phyloP scores from a whole-genome alignment of 2,888 invertebrate genomes.

The Rhaphigaster nebulosa region DNA sequence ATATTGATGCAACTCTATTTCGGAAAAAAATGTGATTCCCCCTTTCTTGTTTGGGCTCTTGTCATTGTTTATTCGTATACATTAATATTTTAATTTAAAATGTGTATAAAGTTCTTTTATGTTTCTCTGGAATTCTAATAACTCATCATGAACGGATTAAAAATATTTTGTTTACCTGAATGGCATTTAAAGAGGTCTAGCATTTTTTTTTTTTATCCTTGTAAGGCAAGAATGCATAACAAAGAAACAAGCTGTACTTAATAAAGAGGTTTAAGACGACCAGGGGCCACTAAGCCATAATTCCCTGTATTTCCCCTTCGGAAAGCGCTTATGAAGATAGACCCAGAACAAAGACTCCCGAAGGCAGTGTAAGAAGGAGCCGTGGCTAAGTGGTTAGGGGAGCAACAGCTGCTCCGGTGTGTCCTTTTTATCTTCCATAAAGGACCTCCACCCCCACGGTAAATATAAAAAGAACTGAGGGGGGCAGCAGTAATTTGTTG shows the following conservation, averaged over 20 bases:
- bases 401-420: constrained; percentile 63
- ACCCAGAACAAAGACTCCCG: neutral
- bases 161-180: neutral
- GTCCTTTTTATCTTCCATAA: constrained; percentile 63
- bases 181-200: neutral
- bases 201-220: neutral
- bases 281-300: constrained; percentile 1
- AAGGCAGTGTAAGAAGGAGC: constrained; percentile 11
- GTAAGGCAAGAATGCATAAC: neutral
- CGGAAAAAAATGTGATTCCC: no score
- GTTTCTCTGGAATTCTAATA: neutral
- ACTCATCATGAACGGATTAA: neutral
- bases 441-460: constrained; percentile 53
- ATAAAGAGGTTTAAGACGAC: neutral
- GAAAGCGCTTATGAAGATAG: constrained; percentile 3
- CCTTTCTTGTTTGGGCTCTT: no score
- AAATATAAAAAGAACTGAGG: neutral
- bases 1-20: no score
- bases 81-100: no score
- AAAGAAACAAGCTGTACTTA: neutral
- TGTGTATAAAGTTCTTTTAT: no score
- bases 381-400: constrained; percentile 57
- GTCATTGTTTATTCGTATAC: no score
- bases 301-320: neutral
- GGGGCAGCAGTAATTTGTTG: constrained; percentile 63